These are phyloP conservation scores for Grus americana DNA, from an alignment of 2,113 vertebrate species.

Conservation along the genomic window DNA sequence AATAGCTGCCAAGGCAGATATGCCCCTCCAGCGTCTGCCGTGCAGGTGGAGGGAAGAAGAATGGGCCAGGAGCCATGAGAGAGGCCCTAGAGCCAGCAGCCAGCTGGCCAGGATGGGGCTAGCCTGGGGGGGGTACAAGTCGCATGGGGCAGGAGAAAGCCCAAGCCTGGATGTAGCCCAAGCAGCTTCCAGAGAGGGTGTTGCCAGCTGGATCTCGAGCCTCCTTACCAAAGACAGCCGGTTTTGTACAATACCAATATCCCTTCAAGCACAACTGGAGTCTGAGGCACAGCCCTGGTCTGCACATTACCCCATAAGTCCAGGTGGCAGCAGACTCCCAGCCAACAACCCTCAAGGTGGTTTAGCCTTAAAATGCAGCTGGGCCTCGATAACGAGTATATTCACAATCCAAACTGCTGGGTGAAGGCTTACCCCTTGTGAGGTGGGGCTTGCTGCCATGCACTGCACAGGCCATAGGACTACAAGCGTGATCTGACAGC, in stretches of 20 bases:
- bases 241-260: background rate
- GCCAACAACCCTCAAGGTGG: background rate
- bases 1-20: background rate
- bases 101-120: background rate
- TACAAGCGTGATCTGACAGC: background rate
- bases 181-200: background rate
- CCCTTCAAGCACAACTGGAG: background rate
- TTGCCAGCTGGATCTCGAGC: background rate
- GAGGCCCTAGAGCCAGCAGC: background rate
- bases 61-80: accelerated
- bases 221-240: background rate
- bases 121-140: background rate
- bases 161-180: background rate
- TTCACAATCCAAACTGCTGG: background rate
- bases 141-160: background rate
- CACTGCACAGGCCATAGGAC: background rate
- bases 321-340: background rate
- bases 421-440: background rate
- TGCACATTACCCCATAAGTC: background rate
- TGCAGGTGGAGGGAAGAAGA: background rate
- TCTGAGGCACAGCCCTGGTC: accelerated
- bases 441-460: background rate
- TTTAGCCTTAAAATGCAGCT: background rate
- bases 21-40: background rate
- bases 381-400: background rate